phyloP scores from a whole-genome alignment of 1,140 invertebrate genomes.

The Drosophila cardini region DNA sequence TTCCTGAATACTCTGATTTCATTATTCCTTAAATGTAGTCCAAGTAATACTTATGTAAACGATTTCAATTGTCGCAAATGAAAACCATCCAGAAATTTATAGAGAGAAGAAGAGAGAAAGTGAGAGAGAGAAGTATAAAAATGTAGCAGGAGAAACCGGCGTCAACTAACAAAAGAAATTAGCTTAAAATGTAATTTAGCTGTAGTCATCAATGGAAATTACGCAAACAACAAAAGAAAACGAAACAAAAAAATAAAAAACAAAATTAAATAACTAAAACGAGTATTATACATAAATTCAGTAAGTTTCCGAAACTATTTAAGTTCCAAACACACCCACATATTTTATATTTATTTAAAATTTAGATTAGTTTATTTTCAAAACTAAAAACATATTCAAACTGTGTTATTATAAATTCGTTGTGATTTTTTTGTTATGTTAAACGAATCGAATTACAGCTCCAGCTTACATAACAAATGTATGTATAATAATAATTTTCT shows the following conservation, averaged over 20 bases:
- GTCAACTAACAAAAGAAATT: conserved; percentile 48
- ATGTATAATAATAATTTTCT: conserved; percentile 30
- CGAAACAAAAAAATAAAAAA: not conserved
- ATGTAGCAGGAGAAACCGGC: conserved; percentile 31
- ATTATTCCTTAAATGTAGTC: conserved; percentile 24
- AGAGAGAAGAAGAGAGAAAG: conserved; percentile 4
- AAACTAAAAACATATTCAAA: conserved; percentile 39
- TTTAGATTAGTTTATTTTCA: conserved; percentile 52
- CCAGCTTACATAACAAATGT: conserved; percentile 40
- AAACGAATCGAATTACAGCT: conserved; percentile 52
- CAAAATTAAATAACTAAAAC: conserved; percentile 4
- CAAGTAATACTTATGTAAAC: conserved; percentile 40
- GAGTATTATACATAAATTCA: conserved; percentile 49
- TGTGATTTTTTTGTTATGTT: conserved; percentile 72
- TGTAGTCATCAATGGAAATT: conserved; percentile 35
- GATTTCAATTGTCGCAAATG: conserved; percentile 55
- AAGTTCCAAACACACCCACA: conserved; percentile 18
- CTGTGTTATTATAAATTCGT: conserved; percentile 74
- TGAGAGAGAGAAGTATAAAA: too few species aligned
- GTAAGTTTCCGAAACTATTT: conserved; percentile 27
- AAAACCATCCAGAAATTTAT: conserved; percentile 48
- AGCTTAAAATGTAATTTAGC: conserved; percentile 53
- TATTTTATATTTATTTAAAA: conserved; percentile 36
- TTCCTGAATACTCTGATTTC: conserved; percentile 21
- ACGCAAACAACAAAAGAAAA: conserved; percentile 12